Evolutionary conservation across 2,888 invertebrate species (phyloP).

Genomic region (Liodrosophila aerea): DNA sequence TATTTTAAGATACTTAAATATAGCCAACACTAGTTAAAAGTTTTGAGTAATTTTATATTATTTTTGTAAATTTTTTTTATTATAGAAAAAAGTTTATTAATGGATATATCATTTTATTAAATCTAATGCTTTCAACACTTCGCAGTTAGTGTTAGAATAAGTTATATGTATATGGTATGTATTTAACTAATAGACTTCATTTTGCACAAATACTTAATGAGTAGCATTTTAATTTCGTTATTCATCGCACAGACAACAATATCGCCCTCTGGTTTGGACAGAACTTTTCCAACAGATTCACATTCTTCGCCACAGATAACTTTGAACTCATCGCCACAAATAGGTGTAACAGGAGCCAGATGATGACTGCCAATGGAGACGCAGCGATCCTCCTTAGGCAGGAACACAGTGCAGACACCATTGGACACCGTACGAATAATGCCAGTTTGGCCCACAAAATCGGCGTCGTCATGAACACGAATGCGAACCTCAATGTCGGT

Average conservation of each 20-base stretch:
- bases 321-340: conserved; percentile 92
- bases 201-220: conserved; percentile 80
- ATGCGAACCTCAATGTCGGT: conserved; percentile 95
- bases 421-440: conserved; percentile 93
- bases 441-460: conserved; percentile 92
- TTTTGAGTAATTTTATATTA: too few relatives aligned
- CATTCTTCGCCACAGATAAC: conserved; percentile 96
- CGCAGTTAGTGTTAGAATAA: too few relatives aligned
- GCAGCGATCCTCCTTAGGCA: conserved; percentile 93
- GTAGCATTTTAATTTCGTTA: conserved; percentile 78
- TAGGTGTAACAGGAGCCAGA: conserved; percentile 94
- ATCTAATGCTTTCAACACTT: too few relatives aligned
- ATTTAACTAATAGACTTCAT: conserved; percentile 80
- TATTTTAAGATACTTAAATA: too few relatives aligned
- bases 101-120: too few relatives aligned
- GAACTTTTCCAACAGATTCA: conserved; percentile 92
- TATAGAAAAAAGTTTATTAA: too few relatives aligned
- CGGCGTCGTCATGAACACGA: conserved; percentile 89
- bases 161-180: too few relatives aligned
- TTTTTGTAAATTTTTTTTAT: too few relatives aligned
- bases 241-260: conserved; percentile 92
- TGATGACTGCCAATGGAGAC: conserved; percentile 93
- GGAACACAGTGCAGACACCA: conserved; percentile 93
- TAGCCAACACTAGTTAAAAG: too few relatives aligned
- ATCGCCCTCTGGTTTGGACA: conserved; percentile 95